Conservation (phyloP, 1,140 invertebrate genomes). For the Thaumetopoea pityocampa region DNA sequence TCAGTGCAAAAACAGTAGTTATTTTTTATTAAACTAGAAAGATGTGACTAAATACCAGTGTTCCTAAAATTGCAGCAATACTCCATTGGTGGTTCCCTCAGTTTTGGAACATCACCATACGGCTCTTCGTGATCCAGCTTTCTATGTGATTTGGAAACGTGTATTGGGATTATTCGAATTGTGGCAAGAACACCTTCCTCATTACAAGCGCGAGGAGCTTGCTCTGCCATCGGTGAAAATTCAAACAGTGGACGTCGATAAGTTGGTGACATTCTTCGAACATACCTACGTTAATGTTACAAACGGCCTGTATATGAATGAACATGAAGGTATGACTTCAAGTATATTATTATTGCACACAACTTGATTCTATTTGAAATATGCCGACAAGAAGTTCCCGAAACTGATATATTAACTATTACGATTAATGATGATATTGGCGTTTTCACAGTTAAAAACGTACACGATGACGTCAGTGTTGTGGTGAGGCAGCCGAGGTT, state of each 20-base stretch:
- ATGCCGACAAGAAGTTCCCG: too few species aligned
- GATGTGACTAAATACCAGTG: too few species aligned
- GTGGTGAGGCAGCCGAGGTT: constrained; percentile 72
- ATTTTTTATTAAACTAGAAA: too few species aligned
- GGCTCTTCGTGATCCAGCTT: constrained; percentile 80
- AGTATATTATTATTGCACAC: constrained; percentile 1
- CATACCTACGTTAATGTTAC: constrained; percentile 76
- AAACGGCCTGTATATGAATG: constrained; percentile 57
- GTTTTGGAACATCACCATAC: constrained; percentile 77
- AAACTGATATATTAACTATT: too few species aligned
- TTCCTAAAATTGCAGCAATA: constrained; percentile 29
- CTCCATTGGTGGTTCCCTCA: constrained; percentile 61
- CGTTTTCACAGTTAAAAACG: constrained; percentile 28
- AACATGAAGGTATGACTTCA: constrained; percentile 43
- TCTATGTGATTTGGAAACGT: constrained; percentile 81
- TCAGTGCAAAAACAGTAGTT: too few species aligned
- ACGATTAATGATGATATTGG: too few species aligned
- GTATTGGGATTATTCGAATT: constrained; percentile 77
- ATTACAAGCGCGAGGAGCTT: constrained; percentile 76
- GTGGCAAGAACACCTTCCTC: constrained; percentile 72
- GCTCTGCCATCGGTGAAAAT: constrained; percentile 80
- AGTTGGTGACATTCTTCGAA: constrained; percentile 79
- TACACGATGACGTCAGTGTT: constrained; percentile 52
- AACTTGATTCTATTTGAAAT: too few species aligned
- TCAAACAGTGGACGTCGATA: constrained; percentile 78